These are phyloP conservation scores for Rutilus rutilus DNA, from an alignment of 2,113 vertebrate species.

Conservation along the genomic window DNA sequence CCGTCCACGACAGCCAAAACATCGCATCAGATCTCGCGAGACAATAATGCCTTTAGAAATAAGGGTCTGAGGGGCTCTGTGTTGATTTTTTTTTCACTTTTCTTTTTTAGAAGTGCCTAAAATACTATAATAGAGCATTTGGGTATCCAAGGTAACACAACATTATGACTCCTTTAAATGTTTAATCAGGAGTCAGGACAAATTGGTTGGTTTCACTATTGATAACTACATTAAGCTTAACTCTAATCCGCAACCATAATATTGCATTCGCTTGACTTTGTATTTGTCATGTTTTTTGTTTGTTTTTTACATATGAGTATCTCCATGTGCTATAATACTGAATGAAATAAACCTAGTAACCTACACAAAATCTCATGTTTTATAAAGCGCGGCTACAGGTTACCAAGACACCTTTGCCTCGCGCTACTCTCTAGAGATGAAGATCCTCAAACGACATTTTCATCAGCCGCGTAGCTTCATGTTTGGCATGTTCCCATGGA, in stretches of 20 bases:
- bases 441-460: slow-evolving; percentile 26
- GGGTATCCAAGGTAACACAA: too few species aligned
- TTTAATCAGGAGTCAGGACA: not conserved
- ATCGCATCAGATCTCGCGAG: too few species aligned
- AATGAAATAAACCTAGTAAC: not conserved
- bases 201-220: not conserved
- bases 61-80: too few species aligned
- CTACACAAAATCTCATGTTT: slow-evolving; percentile 27
- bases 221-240: not conserved
- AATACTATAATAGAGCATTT: too few species aligned
- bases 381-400: not conserved
- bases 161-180: too few species aligned
- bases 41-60: too few species aligned
- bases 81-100: too few species aligned
- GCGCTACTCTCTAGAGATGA: slow-evolving; percentile 1
- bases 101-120: too few species aligned
- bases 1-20: too few species aligned
- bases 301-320: not conserved
- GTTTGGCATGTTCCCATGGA: slow-evolving; percentile 56
- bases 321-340: not conserved
- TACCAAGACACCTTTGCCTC: slow-evolving; percentile 33
- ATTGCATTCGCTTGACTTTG: not conserved
- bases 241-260: not conserved
- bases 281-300: not conserved
- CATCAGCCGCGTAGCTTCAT: not conserved